Base-by-base conservation (phyloP, 1,140 invertebrate species). In the Heterodera schachtii region DNA sequence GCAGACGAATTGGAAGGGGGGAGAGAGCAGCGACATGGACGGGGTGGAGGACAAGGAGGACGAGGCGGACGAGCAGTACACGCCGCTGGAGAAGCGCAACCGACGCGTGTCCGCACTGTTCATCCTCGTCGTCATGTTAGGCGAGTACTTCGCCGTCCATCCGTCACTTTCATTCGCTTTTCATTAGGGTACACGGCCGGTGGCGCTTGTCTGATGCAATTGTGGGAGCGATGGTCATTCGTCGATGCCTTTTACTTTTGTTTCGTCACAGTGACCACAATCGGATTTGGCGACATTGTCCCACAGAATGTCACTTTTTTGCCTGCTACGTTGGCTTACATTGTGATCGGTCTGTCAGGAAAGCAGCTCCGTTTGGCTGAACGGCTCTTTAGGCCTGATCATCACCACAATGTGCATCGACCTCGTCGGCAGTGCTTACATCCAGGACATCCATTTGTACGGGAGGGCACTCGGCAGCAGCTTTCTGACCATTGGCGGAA, bases 211-310 rank as follows among this genome's bases (percentile, higher is more conserved):
- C 66, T 90, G 31, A 87, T 90, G 86, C 88, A 89, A 71, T 80
- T 89, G 49, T 90, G 88, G 88, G 88, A 90, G 73, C 84, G 86
- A 46, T 90, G 88, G 88, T 86, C 71, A 16, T 89, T 90, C 77
- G 84, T 90, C 69, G 88, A 90, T 70, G 87, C 88, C 6, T 90
- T 90, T 60, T 90, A 90, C 78, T 90, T 90, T 77, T 90, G 89
- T 80, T 88, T 89, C 77, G 88, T 90, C 7, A 90, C 88, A 43
- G 89, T 90, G 60, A 90, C 89, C 74, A 90, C 88, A 13, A 90
- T 90, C 81, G 88, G 88, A 60, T 89, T 89, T 79, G 88, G 88
- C 19, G 88, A 89, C 75, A 90, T 90, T 43, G 88, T 89, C 0
- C 89, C 88, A n/a, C 75, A 88, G 41, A 89, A 90, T 81, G 83